Percentiles rank a stretch among this genome's conserved stretches.
Evolutionary conservation across 2,797 vertebrate genomes (phyloP).

Genomic region (Mycteria americana): DNA sequence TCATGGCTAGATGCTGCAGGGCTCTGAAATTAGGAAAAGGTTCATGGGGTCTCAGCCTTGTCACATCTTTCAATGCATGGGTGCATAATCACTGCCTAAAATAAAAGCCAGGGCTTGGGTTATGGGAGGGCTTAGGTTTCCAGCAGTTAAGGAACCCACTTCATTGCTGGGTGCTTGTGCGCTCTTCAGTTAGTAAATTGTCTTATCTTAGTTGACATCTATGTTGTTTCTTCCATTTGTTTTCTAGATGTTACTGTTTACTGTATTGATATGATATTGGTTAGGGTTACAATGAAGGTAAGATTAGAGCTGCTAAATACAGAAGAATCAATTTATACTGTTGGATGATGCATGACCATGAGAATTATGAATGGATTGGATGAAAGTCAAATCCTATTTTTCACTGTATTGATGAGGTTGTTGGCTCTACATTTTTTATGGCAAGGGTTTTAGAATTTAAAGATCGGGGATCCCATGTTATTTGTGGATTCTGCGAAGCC

Average conservation of each 20-base stretch:
- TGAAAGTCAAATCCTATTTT: background rate
- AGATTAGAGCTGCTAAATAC: background rate
- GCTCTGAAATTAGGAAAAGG: background rate
- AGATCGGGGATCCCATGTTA: background rate
- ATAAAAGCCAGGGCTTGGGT: background rate
- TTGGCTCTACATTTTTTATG: background rate
- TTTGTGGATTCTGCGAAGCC: background rate
- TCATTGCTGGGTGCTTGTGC: background rate
- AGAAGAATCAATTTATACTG: background rate
- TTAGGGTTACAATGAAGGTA: background rate
- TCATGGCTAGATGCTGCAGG: background rate
- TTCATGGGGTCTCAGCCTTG: background rate
- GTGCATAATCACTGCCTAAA: background rate
- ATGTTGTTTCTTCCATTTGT: background rate
- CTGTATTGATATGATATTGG: background rate
- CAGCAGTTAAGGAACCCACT: background rate
- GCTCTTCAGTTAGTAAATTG: background rate
- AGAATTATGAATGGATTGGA: accelerated
- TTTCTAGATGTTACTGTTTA: background rate
- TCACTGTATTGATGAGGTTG: background rate
- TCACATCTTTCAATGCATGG: too few relatives aligned
- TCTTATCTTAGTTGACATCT: background rate
- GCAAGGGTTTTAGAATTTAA: background rate
- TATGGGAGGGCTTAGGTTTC: background rate
- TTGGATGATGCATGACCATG: background rate